Conservation (phyloP, 1,140 invertebrate genomes). For the Drosophila obscura region DNA sequence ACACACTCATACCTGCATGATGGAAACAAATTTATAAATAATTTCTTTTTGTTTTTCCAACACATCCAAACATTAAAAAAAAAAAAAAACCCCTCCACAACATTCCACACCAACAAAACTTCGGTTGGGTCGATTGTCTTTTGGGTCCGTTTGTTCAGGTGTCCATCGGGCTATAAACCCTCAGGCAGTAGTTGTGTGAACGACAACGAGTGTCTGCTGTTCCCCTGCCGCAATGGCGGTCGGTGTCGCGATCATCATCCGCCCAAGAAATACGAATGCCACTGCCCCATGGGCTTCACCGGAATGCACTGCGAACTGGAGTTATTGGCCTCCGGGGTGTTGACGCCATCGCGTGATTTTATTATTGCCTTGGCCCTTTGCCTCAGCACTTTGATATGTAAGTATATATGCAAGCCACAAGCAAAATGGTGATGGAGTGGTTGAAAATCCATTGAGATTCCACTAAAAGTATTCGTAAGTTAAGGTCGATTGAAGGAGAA, state of each 20-base stretch:
- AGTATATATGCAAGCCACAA: slow-evolving; percentile 84
- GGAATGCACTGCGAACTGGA: slow-evolving; percentile 92
- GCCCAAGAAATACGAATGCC: slow-evolving; percentile 89
- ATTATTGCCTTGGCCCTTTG: slow-evolving; percentile 92
- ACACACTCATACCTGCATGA: slow-evolving; percentile 48
- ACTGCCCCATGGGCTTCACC: slow-evolving; percentile 90
- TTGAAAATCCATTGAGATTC: not conserved
- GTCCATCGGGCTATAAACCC: slow-evolving; percentile 88
- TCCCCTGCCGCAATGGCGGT: slow-evolving; percentile 90
- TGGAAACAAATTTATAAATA: slow-evolving; percentile 68
- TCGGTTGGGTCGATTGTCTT: slow-evolving; percentile 14
- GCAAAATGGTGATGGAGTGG: not conserved
- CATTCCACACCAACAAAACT: slow-evolving; percentile 37
- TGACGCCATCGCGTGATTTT: slow-evolving; percentile 92
- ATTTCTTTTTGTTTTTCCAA: slow-evolving; percentile 69
- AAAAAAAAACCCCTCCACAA: slow-evolving; percentile 12
- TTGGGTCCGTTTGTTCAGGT: slow-evolving; percentile 84
- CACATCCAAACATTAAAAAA: slow-evolving; percentile 17
- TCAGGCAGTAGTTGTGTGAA: slow-evolving; percentile 88
- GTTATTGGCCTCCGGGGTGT: slow-evolving; percentile 89
- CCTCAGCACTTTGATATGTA: slow-evolving; percentile 90
- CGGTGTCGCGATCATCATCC: slow-evolving; percentile 89
- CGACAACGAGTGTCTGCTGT: slow-evolving; percentile 89
- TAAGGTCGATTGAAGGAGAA: not conserved
- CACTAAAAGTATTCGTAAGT: too few relatives aligned